Conservation (phyloP, 2,113 vertebrate species). For the Carlito syrichta region DNA sequence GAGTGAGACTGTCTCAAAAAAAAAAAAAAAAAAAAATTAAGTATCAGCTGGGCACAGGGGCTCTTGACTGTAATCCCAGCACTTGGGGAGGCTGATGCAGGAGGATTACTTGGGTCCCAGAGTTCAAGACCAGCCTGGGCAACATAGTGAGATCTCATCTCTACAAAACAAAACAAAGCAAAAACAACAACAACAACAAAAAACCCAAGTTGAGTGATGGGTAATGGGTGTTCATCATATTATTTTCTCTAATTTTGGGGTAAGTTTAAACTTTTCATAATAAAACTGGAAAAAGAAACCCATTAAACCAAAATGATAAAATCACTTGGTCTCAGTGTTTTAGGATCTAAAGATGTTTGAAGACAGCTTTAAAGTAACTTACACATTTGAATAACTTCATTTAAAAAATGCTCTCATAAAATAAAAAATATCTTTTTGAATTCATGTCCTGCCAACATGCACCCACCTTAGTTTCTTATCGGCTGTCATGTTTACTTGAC, state of each 20-base stretch:
- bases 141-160: too few relatives aligned
- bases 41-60: too few relatives aligned
- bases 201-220: too few relatives aligned
- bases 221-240: not conserved
- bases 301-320: conserved; percentile 36
- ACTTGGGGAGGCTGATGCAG: too few relatives aligned
- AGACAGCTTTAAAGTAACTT: not conserved
- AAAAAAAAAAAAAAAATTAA: too few relatives aligned
- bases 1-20: too few relatives aligned
- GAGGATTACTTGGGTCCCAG: too few relatives aligned
- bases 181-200: too few relatives aligned
- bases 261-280: conserved; percentile 28
- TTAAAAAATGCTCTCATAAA: not conserved
- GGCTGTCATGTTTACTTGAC: not conserved
- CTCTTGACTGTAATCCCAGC: too few relatives aligned
- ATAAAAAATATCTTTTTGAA: not conserved
- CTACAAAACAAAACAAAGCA: too few relatives aligned
- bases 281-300: not conserved
- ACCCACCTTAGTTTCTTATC: not conserved
- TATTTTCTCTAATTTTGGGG: not conserved
- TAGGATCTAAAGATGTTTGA: not conserved
- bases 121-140: too few relatives aligned
- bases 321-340: not conserved
- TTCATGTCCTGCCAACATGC: not conserved
- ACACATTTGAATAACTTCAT: not conserved